Base-by-base conservation (phyloP, 2,888 invertebrate species). In the Baronia brevicornis region DNA sequence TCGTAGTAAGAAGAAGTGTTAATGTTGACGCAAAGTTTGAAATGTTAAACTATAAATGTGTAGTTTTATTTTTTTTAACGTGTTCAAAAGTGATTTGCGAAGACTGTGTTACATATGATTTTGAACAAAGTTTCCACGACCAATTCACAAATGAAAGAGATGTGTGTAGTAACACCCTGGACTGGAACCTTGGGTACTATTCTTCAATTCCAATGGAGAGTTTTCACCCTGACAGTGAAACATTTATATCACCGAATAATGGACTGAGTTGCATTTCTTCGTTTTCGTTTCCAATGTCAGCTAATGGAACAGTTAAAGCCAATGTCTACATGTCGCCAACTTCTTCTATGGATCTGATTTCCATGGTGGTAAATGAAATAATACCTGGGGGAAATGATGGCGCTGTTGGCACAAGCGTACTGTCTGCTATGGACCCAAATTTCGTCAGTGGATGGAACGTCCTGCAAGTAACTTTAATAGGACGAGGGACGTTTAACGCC, bases 71-170 rank as follows among this genome's bases (percentile, higher is more conserved):
- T 30, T 23, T 44, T 0, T 3, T 39, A 7, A 33, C 37, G 3
- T 35, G 49, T 33, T 33, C 45, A 20, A 27, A 43, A 40, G 59
- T 49, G 28, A 32, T 38, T 10, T 39, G 60, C 43, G 55, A 66
- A 10, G 41, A 41, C 22, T 71, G 72, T 43, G 49, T 61, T 5
- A 51, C 47, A 28, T 63, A 60, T 36, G 51, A 54, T 18, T 70
- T 71, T 31, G 64, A 61, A 35, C 48, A 59, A 9, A 47, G 50
- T 4, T 61, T 51, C 13, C 43, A 54, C 2, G 41, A 41, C 2
- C 33, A 44, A 2, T 74, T 74, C 33, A 40, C 34, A 6, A 45
- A 50, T 31, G 36, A 46, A 11, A 21, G 23, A 9, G 46, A 48
- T 1, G 28, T 52, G 2, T 72, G 66, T 33, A 9, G 6, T 0